Conservation (phyloP, 2,113 vertebrate genomes). For the Sula dactylatra region DNA sequence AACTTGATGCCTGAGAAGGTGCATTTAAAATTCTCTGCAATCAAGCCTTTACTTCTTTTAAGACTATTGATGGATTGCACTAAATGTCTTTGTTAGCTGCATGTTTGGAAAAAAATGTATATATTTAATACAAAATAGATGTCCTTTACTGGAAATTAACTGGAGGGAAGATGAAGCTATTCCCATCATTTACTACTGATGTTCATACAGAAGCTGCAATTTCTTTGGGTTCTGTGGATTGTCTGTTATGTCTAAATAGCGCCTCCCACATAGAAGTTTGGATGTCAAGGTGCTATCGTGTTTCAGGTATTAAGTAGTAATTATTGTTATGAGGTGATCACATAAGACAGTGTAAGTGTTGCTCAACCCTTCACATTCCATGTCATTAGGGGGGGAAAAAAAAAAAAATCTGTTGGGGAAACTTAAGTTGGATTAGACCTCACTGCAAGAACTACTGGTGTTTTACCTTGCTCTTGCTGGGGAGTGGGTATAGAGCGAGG, state of each 20-base stretch:
- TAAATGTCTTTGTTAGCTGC: neutral
- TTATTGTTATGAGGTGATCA: neutral
- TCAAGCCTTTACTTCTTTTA: neutral
- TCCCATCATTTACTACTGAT: constrained; percentile 19
- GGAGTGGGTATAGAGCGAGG: neutral
- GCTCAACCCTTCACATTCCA: neutral
- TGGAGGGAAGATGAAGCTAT: neutral
- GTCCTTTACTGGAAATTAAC: constrained; percentile 28
- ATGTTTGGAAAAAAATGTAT: neutral
- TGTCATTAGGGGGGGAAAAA: neutral
- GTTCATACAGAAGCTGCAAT: neutral
- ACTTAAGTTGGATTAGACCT: neutral
- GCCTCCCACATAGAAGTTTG: neutral
- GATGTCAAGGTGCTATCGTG: neutral
- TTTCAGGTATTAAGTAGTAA: neutral
- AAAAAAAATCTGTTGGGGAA: neutral
- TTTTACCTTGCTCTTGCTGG: neutral
- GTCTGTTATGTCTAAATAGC: constrained; percentile 21
- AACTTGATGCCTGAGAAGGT: neutral
- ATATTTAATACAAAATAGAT: constrained; percentile 11
- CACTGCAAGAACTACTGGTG: neutral
- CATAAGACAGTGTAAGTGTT: neutral
- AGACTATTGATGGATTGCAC: neutral
- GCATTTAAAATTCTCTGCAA: neutral
- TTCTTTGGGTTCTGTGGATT: neutral